Evolutionary conservation across 1,140 invertebrate genomes (phyloP).

Genomic region (Diuraphis noxia): DNA sequence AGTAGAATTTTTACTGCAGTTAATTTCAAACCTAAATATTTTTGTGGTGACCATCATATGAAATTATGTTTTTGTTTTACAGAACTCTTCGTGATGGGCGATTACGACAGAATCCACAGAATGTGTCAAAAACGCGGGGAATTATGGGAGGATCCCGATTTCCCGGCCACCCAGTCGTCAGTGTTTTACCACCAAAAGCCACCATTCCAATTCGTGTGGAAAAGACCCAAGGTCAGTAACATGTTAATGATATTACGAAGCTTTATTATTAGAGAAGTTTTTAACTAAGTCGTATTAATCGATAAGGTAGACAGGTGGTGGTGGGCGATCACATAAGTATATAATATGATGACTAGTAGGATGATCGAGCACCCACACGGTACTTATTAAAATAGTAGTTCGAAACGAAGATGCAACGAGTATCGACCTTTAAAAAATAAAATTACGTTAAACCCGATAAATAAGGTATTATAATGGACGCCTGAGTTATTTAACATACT

Average conservation of each 20-base stretch:
- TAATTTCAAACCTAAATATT: not conserved
- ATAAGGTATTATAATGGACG: slow-evolving; percentile 8
- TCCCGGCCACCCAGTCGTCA: slow-evolving; percentile 82
- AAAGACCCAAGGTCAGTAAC: slow-evolving; percentile 77
- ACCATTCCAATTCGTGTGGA: slow-evolving; percentile 89
- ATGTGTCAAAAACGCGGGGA: slow-evolving; percentile 77
- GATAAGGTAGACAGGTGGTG: not conserved
- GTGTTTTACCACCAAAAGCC: slow-evolving; percentile 93
- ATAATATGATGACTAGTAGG: not conserved
- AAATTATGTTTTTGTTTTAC: slow-evolving; percentile 2
- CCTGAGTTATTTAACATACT: not conserved
- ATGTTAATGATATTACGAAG: not conserved
- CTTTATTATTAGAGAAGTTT: not conserved
- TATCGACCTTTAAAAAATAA: slow-evolving; percentile 20
- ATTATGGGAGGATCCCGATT: slow-evolving; percentile 91
- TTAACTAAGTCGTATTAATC: not conserved
- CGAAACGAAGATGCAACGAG: not conserved
- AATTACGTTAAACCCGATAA: slow-evolving; percentile 9
- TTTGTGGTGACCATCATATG: not conserved
- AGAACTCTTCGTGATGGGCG: slow-evolving; percentile 63
- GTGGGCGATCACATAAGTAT: not conserved
- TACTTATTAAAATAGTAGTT: not conserved
- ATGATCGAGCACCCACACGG: not conserved
- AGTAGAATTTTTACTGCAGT: not conserved
- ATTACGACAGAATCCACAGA: slow-evolving; percentile 81